Percentiles rank a stretch among this genome's conserved stretches.
phyloP scores from a whole-genome alignment of 2,113 vertebrate species.

The Nycticebus coucang region DNA sequence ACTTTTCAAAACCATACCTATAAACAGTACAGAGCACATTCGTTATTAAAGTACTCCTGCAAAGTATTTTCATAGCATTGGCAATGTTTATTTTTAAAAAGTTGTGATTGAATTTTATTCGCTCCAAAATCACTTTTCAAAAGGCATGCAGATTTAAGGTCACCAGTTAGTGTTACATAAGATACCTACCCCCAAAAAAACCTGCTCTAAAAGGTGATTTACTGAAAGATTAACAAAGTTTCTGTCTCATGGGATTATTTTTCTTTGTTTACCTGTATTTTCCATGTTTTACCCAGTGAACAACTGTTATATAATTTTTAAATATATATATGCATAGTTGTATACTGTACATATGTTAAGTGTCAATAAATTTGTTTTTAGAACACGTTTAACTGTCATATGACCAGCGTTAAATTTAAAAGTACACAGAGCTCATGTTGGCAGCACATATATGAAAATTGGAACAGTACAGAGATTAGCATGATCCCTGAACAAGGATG shows the following conservation, averaged over 20 bases:
- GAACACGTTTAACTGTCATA: background rate
- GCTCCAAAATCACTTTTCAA: slow-evolving; percentile 23
- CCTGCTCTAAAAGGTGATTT: background rate
- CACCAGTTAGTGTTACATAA: background rate
- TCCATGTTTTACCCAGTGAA: background rate
- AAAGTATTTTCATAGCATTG: background rate
- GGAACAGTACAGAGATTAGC: too few species aligned
- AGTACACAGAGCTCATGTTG: background rate
- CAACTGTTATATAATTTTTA: background rate
- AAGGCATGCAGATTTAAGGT: background rate
- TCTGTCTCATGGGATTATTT: background rate
- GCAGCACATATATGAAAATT: too few species aligned
- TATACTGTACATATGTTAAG: background rate
- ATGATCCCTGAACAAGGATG: too few species aligned
- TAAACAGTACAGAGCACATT: background rate
- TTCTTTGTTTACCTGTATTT: slow-evolving; percentile 4
- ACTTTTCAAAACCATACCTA: background rate
- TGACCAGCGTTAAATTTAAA: background rate
- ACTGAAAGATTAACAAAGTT: background rate
- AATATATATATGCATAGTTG: background rate
- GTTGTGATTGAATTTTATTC: background rate
- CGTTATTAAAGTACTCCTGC: background rate
- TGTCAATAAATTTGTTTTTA: slow-evolving; percentile 8
- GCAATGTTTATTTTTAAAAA: background rate
- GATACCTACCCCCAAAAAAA: background rate